These are phyloP conservation scores for Pocillopora damicornis DNA, from an alignment of 64 coral and sea anemone species.

Conservation along the genomic window DNA sequence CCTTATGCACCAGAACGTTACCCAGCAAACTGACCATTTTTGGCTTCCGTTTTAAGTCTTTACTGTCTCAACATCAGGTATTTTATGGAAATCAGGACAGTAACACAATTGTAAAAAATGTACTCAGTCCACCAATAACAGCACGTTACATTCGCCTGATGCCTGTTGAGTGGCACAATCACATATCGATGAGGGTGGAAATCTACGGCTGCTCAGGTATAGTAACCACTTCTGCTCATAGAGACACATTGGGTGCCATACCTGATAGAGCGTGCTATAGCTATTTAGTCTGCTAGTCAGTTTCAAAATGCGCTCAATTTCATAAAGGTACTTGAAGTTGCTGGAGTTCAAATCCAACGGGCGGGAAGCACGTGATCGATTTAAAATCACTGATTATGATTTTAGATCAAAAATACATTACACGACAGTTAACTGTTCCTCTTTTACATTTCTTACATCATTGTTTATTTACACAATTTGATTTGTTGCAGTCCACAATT, in stretches of 20 bases:
- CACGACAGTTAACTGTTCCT: too few relatives aligned
- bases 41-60: background rate
- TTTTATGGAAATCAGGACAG: slow-evolving; percentile 26
- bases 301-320: too few relatives aligned
- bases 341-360: too few relatives aligned
- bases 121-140: background rate
- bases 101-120: slow-evolving; percentile 1
- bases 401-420: too few relatives aligned
- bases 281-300: background rate
- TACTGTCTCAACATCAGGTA: slow-evolving; percentile 1
- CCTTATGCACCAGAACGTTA: background rate
- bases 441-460: too few relatives aligned
- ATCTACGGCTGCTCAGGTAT: slow-evolving; percentile 20
- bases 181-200: slow-evolving; percentile 31
- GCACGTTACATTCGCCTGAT: slow-evolving; percentile 19
- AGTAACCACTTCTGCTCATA: background rate
- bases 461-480: too few relatives aligned
- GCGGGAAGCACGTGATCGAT: too few relatives aligned
- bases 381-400: too few relatives aligned
- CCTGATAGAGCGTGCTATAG: too few relatives aligned
- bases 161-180: slow-evolving; percentile 1
- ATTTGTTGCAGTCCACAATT: too few relatives aligned
- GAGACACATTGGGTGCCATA: too few relatives aligned
- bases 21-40: background rate
- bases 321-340: too few relatives aligned